Base-by-base conservation (phyloP, 2,888 invertebrate genomes). In the Phania funesta region DNA sequence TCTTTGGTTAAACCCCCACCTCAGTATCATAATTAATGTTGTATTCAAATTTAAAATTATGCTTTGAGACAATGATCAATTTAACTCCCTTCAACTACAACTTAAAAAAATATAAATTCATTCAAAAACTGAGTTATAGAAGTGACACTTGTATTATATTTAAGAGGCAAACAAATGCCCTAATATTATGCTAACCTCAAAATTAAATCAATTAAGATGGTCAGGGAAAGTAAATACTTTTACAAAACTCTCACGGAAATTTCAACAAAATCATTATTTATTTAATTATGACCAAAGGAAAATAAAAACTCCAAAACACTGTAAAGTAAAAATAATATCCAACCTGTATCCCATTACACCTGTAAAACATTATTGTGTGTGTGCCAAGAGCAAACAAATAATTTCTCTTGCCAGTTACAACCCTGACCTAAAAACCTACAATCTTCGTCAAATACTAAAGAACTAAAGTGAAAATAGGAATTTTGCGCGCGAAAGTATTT, bases 351-450 rank as follows among this genome's bases (percentile, higher is more conserved):
- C 48, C 18, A 29, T 50, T 48, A 65, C 65, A 75, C 65, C 54
- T 65, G 65, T 32, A 20, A 46, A 58, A 11, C n/a, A 18, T 20
- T 54, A 11, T 9, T 26, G 13, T 35, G 32, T 67, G 7, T 71
- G 29, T 62, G 62, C 29, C 62, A 67, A 50, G 26, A 24, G 41
- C 29, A 46, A 74, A 65, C 22, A 48, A 65, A 18, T 11, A 29
- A 16, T 50, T 60, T n/a, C n/a, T 62, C 22, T 32, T 20, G n/a
- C n/a, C n/a, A n/a, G n/a, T 26, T 32, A 11, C 20, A 67, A 58
- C 13, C 67, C 75, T 76, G 75, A 76, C 75, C 75, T 44, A 76
- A 29, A 67, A 76, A 67, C 50, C 75, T 8, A 41, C 18, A 48
- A 60, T 13, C n/a, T n/a, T n/a, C n/a, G n/a, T n/a, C n/a, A 13